phyloP scores from a whole-genome alignment of 2,113 vertebrate genomes.

The Muntiacus muntjak region DNA sequence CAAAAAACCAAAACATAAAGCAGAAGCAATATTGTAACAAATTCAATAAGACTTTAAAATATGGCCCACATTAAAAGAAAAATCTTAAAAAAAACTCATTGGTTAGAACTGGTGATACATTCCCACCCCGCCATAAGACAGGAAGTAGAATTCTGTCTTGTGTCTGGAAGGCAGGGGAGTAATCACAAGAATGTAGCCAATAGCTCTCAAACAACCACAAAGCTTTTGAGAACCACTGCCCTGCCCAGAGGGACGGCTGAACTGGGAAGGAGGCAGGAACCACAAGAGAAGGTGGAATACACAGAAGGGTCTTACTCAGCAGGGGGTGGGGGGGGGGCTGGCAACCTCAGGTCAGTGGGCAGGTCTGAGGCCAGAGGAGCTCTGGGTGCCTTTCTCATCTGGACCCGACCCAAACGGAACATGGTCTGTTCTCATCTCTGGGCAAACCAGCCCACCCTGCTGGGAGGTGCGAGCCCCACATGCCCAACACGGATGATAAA shows the following conservation, averaged over 20 bases:
- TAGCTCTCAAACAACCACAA: too few species aligned
- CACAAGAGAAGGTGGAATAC: background rate
- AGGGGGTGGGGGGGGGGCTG: rapidly evolving
- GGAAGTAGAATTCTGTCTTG: background rate
- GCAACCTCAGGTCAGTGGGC: rapidly evolving
- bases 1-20: background rate
- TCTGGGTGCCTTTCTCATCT: background rate
- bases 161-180: too few species aligned
- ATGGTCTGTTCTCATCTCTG: background rate
- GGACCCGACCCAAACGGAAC: rapidly evolving
- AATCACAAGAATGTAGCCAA: background rate
- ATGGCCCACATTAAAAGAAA: background rate
- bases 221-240: background rate
- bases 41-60: background rate
- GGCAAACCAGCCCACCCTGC: too few species aligned
- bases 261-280: background rate
- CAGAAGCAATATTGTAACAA: background rate
- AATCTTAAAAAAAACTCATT: background rate
- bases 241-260: background rate
- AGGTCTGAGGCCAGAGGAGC: background rate
- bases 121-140: background rate
- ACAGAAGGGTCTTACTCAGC: rapidly evolving
- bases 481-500: rapidly evolving
- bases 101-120: background rate
- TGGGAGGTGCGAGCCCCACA: background rate